Conservation (phyloP, 2,888 invertebrate species). For the Melanargia galathea region DNA sequence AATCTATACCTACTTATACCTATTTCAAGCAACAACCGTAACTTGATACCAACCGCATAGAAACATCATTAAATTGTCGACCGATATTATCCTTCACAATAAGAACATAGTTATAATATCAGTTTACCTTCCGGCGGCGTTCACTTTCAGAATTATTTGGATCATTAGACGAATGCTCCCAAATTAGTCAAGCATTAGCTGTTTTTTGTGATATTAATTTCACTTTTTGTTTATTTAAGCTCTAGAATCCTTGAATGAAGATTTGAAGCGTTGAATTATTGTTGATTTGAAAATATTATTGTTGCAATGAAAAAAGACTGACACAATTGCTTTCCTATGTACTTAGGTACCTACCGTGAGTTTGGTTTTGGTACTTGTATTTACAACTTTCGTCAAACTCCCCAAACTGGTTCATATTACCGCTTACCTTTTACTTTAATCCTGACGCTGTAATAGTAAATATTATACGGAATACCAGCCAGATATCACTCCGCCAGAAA, state of each 20-base stretch:
- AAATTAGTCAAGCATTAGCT: constrained; percentile 36
- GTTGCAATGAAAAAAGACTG: too few relatives aligned
- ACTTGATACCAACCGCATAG: constrained; percentile 50
- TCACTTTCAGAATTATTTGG: constrained; percentile 38
- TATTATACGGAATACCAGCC: too few relatives aligned
- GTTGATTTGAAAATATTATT: neutral
- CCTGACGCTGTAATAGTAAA: neutral
- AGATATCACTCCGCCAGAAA: neutral
- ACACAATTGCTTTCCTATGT: too few relatives aligned
- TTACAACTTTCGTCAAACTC: neutral
- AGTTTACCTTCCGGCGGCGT: constrained; percentile 65
- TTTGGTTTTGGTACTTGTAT: neutral
- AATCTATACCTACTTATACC: neutral
- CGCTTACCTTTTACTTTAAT: neutral
- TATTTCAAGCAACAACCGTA: constrained; percentile 42
- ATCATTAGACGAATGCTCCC: constrained; percentile 34
- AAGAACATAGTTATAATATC: constrained; percentile 62
- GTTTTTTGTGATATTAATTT: constrained; percentile 27
- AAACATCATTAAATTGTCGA: constrained; percentile 70
- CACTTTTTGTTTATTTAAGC: constrained; percentile 14
- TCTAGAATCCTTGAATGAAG: neutral
- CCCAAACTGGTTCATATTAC: neutral
- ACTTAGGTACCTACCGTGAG: too few relatives aligned
- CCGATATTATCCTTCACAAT: constrained; percentile 60
- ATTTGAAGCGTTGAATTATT: neutral